Evolutionary conservation across 1,140 invertebrate genomes (phyloP), one percentile per base, ranked within the genome.

Genomic region (Zelostemma sp.): DNA sequence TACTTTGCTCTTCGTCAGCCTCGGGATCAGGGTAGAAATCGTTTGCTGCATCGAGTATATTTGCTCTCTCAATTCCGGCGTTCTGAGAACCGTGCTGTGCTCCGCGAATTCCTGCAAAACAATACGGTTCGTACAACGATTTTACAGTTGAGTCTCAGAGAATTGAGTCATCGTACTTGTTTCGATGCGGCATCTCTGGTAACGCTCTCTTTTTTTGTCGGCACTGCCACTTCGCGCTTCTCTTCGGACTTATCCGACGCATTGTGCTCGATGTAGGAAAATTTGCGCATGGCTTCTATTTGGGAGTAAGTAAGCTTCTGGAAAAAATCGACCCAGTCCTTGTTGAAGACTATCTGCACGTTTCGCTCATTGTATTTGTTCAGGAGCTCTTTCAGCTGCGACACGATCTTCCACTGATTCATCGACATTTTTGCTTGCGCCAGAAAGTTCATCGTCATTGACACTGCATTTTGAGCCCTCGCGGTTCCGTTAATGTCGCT

Each of bases 241-340:
- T 57, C 50, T 43, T 53, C 31, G 14, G 1, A 12, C 47, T 55
- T 50, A 65, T 28, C 28, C 70, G 47, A 64, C 4, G 17, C 43
- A 65, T 64, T 64, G 31, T 75, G 65, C 8, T 50, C 68, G n/a
- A 72, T 76, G 0, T 80, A 68, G 21, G 85, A 83, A 60, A 83
- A 76, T 51, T 83, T 87, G 50, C 78, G 77, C 1, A 82, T 64
- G 0, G 62, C 72, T 45, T 82, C 68, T 2, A 81, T 74, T 47
- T 80, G 79, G 0, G 76, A 72, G 12, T 81, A 82, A 0, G 82
- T 79, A 11, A 85, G 50, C 69, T 79, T 86, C 63, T 88, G 85
- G 17, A 89, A 66, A 33, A 85, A 76, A 1, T 86, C 80, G 1
- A 85, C 72, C 83, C 88, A 88, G 60, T 89, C 85, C 68, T 87